Evolutionary conservation across 2,797 vertebrate species (phyloP).

Genomic region (Microcaecilia unicolor): DNA sequence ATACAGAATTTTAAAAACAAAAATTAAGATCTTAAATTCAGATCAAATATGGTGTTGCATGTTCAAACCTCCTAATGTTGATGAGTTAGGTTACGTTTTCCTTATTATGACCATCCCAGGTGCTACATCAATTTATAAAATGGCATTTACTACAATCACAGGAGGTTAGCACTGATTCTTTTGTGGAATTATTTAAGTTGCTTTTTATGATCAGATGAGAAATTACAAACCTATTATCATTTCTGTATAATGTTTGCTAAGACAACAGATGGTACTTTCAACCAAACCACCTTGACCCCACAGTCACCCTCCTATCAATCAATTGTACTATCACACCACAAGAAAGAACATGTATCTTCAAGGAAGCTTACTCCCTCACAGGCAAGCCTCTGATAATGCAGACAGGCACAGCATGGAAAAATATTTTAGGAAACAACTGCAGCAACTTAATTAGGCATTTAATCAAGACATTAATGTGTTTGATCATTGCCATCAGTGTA

Average conservation of each 20-base stretch:
- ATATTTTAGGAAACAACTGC: constrained; percentile 30
- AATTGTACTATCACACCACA: constrained; percentile 18
- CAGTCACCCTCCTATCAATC: constrained; percentile 19
- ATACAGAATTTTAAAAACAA: too few species aligned
- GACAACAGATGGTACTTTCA: constrained; percentile 31
- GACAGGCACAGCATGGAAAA: not conserved
- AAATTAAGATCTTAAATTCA: too few species aligned
- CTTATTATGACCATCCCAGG: too few species aligned
- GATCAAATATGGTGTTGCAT: too few species aligned
- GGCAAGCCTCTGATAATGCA: constrained; percentile 10
- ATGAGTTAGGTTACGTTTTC: too few species aligned
- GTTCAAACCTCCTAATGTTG: too few species aligned
- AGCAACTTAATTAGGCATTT: constrained; percentile 14
- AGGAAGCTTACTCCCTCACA: not conserved
- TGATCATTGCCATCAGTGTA: too few species aligned
- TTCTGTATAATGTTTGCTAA: constrained; percentile 23
- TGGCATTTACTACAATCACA: not conserved
- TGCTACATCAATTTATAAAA: too few species aligned
- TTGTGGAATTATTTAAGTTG: not conserved
- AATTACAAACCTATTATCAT: constrained; percentile 23
- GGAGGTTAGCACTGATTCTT: constrained; percentile 3
- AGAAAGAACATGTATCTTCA: constrained; percentile 19
- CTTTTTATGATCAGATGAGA: constrained; percentile 17
- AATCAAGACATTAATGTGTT: constrained; percentile 19
- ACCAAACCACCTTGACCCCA: constrained; percentile 33